Percentiles rank a stretch among this genome's conserved stretches.
Evolutionary conservation across 2,888 invertebrate species (phyloP).

Genomic region (Cephus sareptanus): DNA sequence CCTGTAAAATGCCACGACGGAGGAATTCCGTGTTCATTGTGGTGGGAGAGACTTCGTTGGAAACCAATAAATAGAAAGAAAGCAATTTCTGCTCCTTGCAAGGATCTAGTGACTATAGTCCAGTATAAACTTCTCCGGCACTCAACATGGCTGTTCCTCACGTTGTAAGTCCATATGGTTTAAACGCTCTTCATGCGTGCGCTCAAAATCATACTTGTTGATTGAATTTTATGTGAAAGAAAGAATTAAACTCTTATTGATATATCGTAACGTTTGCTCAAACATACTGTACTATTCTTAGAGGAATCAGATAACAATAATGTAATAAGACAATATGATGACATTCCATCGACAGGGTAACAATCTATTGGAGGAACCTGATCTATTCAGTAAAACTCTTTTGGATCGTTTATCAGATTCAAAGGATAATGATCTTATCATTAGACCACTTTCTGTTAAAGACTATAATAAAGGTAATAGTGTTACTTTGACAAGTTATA

Average conservation of each 20-base stretch:
- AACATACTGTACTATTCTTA: background rate
- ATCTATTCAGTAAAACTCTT: constrained; percentile 53
- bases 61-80: background rate
- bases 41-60: background rate
- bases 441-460: constrained; percentile 81
- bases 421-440: constrained; percentile 70
- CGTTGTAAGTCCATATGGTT: constrained; percentile 4
- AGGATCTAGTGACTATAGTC: background rate
- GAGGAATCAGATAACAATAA: background rate
- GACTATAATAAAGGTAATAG: constrained; percentile 80
- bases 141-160: background rate
- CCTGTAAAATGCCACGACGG: constrained; percentile 36
- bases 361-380: constrained; percentile 28
- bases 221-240: background rate
- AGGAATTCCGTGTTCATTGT: background rate
- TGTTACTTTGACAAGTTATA: background rate
- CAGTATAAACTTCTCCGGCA: background rate
- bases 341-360: background rate
- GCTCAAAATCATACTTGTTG: background rate
- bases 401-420: constrained; percentile 50
- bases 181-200: background rate
- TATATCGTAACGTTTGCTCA: background rate
- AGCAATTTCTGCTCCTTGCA: background rate
- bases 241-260: background rate
- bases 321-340: background rate